Conservation (phyloP, 2,797 vertebrate species). For the Spatula clypeata region DNA sequence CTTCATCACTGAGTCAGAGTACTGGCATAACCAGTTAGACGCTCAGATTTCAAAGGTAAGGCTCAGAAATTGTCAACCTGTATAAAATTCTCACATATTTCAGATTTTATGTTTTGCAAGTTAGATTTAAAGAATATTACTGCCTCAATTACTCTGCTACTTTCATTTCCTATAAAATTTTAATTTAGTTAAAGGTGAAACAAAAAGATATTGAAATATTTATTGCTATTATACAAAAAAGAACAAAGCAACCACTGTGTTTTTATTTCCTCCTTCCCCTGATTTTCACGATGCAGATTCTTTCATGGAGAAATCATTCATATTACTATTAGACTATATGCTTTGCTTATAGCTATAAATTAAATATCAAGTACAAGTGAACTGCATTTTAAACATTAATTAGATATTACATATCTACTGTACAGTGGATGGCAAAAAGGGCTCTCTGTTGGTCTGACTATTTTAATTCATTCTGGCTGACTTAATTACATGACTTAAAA, state of each 20-base stretch:
- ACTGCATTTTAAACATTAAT: slow-evolving; percentile 78
- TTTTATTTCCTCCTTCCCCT: slow-evolving; percentile 35
- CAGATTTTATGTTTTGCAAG: not conserved
- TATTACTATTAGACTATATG: not conserved
- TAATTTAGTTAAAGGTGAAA: slow-evolving; percentile 67
- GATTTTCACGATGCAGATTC: slow-evolving; percentile 31
- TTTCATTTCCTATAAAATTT: slow-evolving; percentile 55
- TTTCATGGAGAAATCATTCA: slow-evolving; percentile 56
- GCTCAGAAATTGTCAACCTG: slow-evolving; percentile 15
- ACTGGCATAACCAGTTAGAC: not conserved
- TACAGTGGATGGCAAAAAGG: slow-evolving; percentile 40
- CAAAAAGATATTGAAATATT: slow-evolving; percentile 62
- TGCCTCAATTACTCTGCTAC: slow-evolving; percentile 1
- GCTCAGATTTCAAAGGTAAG: slow-evolving; percentile 27
- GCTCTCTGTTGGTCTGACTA: slow-evolving; percentile 21
- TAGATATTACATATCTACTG: slow-evolving; percentile 64
- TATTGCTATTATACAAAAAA: slow-evolving; percentile 63
- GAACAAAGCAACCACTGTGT: slow-evolving; percentile 37
- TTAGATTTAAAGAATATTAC: slow-evolving; percentile 8
- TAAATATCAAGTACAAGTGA: slow-evolving; percentile 78
- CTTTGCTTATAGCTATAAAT: slow-evolving; percentile 73
- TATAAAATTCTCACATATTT: not conserved
- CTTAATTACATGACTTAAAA: slow-evolving; percentile 53
- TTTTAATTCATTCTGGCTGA: slow-evolving; percentile 70
- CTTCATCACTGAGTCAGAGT: slow-evolving; percentile 25